Evolutionary conservation across 2,888 invertebrate genomes (phyloP).

Genomic region (Pseudanteris insignis): DNA sequence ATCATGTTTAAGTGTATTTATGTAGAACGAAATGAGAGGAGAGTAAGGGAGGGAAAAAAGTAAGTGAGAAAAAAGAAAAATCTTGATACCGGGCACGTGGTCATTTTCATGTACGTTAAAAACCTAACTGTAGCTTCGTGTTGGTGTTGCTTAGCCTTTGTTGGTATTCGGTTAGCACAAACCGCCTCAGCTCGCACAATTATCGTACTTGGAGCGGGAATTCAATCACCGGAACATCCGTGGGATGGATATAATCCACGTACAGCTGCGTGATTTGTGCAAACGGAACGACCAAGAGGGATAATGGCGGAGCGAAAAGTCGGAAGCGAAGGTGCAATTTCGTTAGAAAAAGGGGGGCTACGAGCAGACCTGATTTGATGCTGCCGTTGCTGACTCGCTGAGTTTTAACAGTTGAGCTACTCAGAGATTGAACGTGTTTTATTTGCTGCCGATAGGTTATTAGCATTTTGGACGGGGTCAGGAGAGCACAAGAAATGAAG

Average conservation of each 20-base stretch:
- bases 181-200: slow-evolving; percentile 11
- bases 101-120: slow-evolving; percentile 17
- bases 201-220: slow-evolving; percentile 2
- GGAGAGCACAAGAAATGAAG: too few species aligned
- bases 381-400: slow-evolving; percentile 26
- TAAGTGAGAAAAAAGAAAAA: too few species aligned
- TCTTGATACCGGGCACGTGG: slow-evolving; percentile 10
- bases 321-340: slow-evolving; percentile 3
- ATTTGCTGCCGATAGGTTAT: too few species aligned
- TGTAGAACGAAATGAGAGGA: slow-evolving; percentile 6
- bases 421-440: too few species aligned
- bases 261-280: slow-evolving; percentile 21
- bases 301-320: background rate
- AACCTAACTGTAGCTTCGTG: slow-evolving; percentile 54
- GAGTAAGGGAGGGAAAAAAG: too few species aligned
- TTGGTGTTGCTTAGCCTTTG: slow-evolving; percentile 65
- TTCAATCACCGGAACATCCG: background rate
- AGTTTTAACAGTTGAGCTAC: slow-evolving; percentile 9
- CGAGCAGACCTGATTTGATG: slow-evolving; percentile 8
- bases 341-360: background rate
- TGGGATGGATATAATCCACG: background rate
- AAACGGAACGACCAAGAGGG: slow-evolving; percentile 15
- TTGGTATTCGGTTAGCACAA: slow-evolving; percentile 41
- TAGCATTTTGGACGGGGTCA: too few species aligned
- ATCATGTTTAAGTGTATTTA: slow-evolving; percentile 15